Conservation (phyloP, 2,113 vertebrate species). For the Pangasianodon gigas region DNA sequence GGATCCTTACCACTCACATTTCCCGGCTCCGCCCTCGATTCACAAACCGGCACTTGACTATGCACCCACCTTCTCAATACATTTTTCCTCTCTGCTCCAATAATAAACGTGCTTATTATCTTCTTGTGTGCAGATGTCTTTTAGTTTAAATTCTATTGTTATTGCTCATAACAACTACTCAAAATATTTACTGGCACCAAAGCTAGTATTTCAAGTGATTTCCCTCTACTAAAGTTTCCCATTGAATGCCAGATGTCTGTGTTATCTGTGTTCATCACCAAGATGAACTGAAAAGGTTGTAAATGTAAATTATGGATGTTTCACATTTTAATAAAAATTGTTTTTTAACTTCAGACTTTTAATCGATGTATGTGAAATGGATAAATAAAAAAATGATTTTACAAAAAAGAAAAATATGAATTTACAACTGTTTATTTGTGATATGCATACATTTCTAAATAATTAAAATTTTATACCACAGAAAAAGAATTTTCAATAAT, state of each 20-base stretch:
- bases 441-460: background rate
- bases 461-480: background rate
- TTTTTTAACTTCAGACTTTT: background rate
- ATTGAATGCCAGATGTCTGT: conserved; percentile 18
- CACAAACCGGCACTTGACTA: no score
- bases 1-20: no score
- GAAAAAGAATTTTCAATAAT: background rate
- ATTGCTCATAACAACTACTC: no score
- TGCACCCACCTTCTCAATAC: no score
- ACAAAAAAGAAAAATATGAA: background rate
- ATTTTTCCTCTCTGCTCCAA: no score
- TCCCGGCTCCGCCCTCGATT: no score
- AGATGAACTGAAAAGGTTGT: background rate
- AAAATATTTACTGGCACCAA: no score
- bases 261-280: background rate
- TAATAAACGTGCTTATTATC: no score
- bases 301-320: background rate
- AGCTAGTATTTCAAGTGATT: background rate
- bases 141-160: no score
- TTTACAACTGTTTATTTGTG: background rate
- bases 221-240: background rate
- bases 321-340: background rate
- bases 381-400: background rate
- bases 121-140: no score
- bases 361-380: background rate